Base-by-base conservation (phyloP, 2,888 invertebrate species). In the Trachelus troglodyta region DNA sequence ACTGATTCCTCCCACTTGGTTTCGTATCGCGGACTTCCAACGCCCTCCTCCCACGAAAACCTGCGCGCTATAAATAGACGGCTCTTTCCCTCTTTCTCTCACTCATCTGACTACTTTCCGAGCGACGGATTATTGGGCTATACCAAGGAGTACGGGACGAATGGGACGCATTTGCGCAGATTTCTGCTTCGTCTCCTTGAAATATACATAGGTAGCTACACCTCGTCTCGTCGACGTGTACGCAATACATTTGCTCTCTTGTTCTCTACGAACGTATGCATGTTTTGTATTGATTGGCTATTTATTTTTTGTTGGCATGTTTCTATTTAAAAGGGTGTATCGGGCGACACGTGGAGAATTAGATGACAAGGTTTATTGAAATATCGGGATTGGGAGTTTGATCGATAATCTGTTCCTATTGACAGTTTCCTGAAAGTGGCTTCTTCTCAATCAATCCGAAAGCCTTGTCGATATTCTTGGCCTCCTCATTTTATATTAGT, bases 61-160 rank as follows among this genome's bases (percentile, higher is more conserved):
- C 85, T 83, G 81, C 77, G 75, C 75, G 80, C 85, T 87, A 87
- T 84, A 84, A 87, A 88, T 87, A 87, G 82, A 81, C 1, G 31
- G 34, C 71, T 71, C 71, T 71, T 71, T 76, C 68, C 34, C 76
- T 76, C 74, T 56, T 74, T 79, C 75, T 77, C 69, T 79, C 75
- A 34, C 74, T 56, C 31, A 73, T 40, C 75, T 71, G 34, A 37
- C 35, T 12, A 71, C 71, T 71, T 31, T 34, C 12, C 71, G 71
- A 31, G 31, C 71, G 71, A 23, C 9, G 56, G 9, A 23, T 56
- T 56, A 23, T 56, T 56, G 23, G 56, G 56, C 15, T 56, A 23
- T 23, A 56, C 15, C 56, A 23, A 56, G 56, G 56, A 23, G 56
- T 6, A 56, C 56, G 56, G 40, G 2, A 56, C 23, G 56, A 56